Evolutionary conservation across 2,888 invertebrate species (phyloP).

Genomic region (Thera britannica): DNA sequence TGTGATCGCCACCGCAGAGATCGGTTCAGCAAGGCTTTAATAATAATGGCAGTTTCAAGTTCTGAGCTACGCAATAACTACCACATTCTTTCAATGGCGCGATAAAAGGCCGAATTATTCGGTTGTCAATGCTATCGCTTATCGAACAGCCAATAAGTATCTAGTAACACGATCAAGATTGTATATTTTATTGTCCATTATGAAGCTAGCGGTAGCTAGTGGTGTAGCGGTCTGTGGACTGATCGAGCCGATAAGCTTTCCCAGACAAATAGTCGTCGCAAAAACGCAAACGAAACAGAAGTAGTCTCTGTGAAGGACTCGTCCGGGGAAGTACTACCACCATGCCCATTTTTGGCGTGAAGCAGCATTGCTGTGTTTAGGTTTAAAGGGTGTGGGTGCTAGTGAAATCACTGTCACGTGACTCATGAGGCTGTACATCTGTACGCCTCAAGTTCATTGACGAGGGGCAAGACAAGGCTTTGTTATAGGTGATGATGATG

Average conservation of each 20-base stretch:
- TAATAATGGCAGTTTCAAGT: not conserved
- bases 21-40: too few relatives aligned
- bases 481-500: too few relatives aligned
- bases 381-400: too few relatives aligned
- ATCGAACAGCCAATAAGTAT: constrained; percentile 52
- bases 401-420: too few relatives aligned
- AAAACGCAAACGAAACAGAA: not conserved
- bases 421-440: too few relatives aligned
- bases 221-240: constrained; percentile 41
- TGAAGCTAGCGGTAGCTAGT: constrained; percentile 47
- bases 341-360: too few relatives aligned
- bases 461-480: too few relatives aligned
- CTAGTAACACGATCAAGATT: constrained; percentile 58
- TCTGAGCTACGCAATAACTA: constrained; percentile 28
- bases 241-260: constrained; percentile 44
- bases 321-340: too few relatives aligned
- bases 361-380: too few relatives aligned
- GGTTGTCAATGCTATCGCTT: constrained; percentile 56
- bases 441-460: too few relatives aligned
- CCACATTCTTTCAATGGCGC: constrained; percentile 24
- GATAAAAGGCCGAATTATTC: constrained; percentile 48
- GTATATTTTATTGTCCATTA: constrained; percentile 63
- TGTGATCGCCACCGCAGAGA: too few relatives aligned
- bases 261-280: constrained; percentile 28
- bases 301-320: too few relatives aligned